Conservation (phyloP, 2,797 vertebrate species). For the Sebastes vulpes region DNA sequence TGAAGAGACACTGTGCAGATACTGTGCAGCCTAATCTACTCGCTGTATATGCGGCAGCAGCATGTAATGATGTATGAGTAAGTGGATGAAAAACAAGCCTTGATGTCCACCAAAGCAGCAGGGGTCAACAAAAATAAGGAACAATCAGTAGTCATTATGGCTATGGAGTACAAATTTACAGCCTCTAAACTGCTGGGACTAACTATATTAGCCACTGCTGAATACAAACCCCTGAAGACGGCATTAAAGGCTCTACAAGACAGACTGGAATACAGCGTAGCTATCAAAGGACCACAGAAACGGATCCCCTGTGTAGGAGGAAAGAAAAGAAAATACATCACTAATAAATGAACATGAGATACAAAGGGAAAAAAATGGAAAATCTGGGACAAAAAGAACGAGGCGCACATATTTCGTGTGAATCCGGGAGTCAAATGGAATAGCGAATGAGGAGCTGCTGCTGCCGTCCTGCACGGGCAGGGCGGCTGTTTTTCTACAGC, state of each 20-base stretch:
- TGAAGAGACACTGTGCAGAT: slow-evolving; percentile 45
- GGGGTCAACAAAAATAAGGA: slow-evolving; percentile 56
- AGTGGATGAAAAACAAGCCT: slow-evolving; percentile 56
- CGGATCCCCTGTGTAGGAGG: slow-evolving; percentile 68
- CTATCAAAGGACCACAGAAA: slow-evolving; percentile 77
- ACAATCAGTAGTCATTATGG: slow-evolving; percentile 23
- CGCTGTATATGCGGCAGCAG: slow-evolving; percentile 30
- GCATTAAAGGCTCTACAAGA: slow-evolving; percentile 76
- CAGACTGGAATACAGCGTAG: slow-evolving; percentile 58
- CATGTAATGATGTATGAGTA: slow-evolving; percentile 45
- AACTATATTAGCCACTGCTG: slow-evolving; percentile 60
- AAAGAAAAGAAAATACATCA: slow-evolving; percentile 77
- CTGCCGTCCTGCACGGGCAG: slow-evolving; percentile 79
- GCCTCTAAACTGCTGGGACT: slow-evolving; percentile 66
- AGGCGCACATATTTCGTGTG: slow-evolving; percentile 69
- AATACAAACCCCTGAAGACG: slow-evolving; percentile 70
- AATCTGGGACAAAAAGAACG: slow-evolving; percentile 82
- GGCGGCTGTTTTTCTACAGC: slow-evolving; percentile 78
- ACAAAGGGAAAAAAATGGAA: slow-evolving; percentile 58
- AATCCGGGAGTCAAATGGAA: slow-evolving; percentile 90
- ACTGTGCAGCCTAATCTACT: slow-evolving; percentile 33
- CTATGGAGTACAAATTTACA: slow-evolving; percentile 45
- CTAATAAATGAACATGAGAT: slow-evolving; percentile 86
- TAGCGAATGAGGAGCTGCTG: slow-evolving; percentile 84
- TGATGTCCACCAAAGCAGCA: slow-evolving; percentile 61